Evolutionary conservation across 2,797 vertebrate genomes (phyloP), one percentile per base, ranked within the genome.

Genomic region (Phrynocephalus guinanensis): DNA sequence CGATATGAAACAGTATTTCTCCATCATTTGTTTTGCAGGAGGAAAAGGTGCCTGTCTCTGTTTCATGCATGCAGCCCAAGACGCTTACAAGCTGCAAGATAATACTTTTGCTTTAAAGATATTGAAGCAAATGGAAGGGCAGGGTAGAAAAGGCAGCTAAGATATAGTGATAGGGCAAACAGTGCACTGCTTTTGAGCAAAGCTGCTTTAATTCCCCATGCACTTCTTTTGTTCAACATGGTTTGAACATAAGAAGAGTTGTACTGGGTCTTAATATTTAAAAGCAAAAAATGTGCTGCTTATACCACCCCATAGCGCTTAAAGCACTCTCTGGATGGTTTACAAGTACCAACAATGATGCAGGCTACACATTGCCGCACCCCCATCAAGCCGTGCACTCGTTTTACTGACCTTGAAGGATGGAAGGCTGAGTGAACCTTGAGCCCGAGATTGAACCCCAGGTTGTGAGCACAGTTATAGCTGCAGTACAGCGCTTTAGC

Each of bases 1-100:
- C 44, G 56, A 77, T 88, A 38, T 33, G 28, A 6, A 22, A 70
- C 76, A 70, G 84, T 79, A 3, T 67, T 89, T 70, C 38, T 91
- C 86, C 89, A 89, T 88, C 38, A 44, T 78, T 90, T 86, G 33
- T 82, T 90, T 33, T 83, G 67, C 30, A 0, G 0, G 50, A 26
- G 81, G 15, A 80, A 89, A 88, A 89, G 11, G 6, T 48, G 15
- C 24, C 90, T 85, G 86, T 13, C 20, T 88, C 56, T 5, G 85
- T 60, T 92, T 11, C 0, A 1, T 83, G 24, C 20, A 38, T 83
- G 0, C 0, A 44, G 38, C 33, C 16, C 22, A 9, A 83, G 28
- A 18, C 63, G 26, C 8, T 16, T 63, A 63, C 11, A 63, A 79
- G 9, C 5, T 86, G 56, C 72, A 56, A 85, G 26, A 30, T 71